These are phyloP conservation scores for Crenuchus spilurus DNA, from an alignment of 2,797 vertebrate species.

Conservation along the genomic window DNA sequence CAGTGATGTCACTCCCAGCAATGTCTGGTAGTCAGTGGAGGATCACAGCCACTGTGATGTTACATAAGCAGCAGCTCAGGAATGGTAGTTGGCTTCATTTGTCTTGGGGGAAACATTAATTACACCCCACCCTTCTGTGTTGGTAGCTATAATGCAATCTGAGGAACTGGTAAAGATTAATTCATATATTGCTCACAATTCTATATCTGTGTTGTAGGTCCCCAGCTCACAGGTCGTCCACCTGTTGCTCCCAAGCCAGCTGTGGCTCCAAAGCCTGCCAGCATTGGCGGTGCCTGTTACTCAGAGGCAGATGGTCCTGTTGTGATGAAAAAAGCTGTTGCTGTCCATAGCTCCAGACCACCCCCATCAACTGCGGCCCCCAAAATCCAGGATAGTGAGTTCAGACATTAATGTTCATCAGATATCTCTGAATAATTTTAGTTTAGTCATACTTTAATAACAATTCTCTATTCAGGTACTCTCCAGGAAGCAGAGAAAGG, in stretches of 20 bases:
- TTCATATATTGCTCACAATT: too few relatives aligned
- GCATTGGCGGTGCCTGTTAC: constrained; percentile 62
- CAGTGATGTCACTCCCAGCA: too few relatives aligned
- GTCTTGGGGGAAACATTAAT: too few relatives aligned
- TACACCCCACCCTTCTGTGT: too few relatives aligned
- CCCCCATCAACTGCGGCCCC: constrained; percentile 52
- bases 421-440: background rate
- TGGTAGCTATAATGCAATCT: too few relatives aligned
- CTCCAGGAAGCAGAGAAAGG: constrained; percentile 63
- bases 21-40: too few relatives aligned
- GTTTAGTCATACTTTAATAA: too few relatives aligned
- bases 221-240: constrained; percentile 71
- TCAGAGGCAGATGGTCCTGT: constrained; percentile 66
- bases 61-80: too few relatives aligned
- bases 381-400: constrained; percentile 80
- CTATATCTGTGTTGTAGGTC: constrained; percentile 65
- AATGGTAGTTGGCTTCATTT: too few relatives aligned
- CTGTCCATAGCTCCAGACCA: constrained; percentile 80
- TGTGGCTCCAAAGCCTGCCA: constrained; percentile 70
- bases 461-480: too few relatives aligned
- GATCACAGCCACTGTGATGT: too few relatives aligned
- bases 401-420: background rate
- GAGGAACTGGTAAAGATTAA: too few relatives aligned
- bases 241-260: constrained; percentile 76
- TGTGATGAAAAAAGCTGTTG: constrained; percentile 81